Base-by-base conservation (phyloP, 2,888 invertebrate species). In the Cylindroiulus punctatus region DNA sequence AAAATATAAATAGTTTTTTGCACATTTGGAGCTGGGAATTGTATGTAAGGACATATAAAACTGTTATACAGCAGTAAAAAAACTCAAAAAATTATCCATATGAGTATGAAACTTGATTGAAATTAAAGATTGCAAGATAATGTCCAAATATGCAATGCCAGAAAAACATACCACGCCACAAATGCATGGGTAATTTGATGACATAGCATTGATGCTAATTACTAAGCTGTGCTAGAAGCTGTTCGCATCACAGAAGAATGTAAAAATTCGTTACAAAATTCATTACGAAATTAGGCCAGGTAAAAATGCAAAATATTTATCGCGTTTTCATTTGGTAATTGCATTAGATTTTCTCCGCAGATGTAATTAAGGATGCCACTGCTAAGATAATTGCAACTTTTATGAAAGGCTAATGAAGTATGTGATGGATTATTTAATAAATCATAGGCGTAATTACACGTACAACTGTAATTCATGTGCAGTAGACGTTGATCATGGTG, bases 221-320 rank as follows among this genome's bases (percentile, higher is more conserved):
- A n/a, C 22, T 65, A 65, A 52, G n/a, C 22, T 65, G 22, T 65
- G 22, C 57, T 65, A n/a, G 57, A 65, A 65, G 22, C 22, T 8
- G 10, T 8, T 8, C 2, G 57, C 57, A 8, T 65, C 57, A 65
- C 5, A 65, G 19, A n/a, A 22, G 22, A 65, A 65, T 65, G 22
- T n/a, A 65, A 4, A 22, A 65, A 65, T 65, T 30, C 76, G 8
- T 65, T 40, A 3, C 44, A 12, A 76, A 76, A 26, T 26, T 76
- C 76, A 8, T 30, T 26, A 2, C 1, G 22, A 30, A 76, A 76
- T 76, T 26, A 65, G 10, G 30, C 14, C 84, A 52, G 84, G 52
- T 84, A 84, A 44, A 84, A 52, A 84, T 84, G 52, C 52, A 52
- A 84, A 84, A 84, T 84, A 52, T 84, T 84, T 84, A 84, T 52